Evolutionary conservation across 2,888 invertebrate genomes (phyloP).

Genomic region (Agrilus biguttatus): DNA sequence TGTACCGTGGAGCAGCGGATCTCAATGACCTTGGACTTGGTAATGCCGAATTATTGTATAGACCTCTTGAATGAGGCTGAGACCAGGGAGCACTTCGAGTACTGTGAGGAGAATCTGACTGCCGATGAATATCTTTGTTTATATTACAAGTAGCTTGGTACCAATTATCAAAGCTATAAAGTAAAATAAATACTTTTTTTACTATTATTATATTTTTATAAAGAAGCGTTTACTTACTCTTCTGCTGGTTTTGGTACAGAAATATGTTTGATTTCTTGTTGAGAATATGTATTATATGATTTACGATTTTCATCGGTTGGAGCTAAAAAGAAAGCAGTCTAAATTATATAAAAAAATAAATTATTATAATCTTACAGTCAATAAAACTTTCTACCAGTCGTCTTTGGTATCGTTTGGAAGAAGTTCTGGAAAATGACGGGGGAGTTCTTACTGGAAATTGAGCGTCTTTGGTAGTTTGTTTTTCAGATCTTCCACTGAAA

Average conservation of each 20-base stretch:
- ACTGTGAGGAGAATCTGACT: constrained; percentile 62
- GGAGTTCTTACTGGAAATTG: constrained; percentile 33
- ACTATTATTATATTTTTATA: background rate
- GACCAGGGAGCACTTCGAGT: constrained; percentile 72
- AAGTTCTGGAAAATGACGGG: constrained; percentile 47
- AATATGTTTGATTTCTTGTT: constrained; percentile 35
- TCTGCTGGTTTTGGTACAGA: constrained; percentile 42
- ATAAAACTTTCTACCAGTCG: constrained; percentile 46
- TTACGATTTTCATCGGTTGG: constrained; percentile 25
- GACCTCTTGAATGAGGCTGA: constrained; percentile 54
- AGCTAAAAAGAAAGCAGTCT: constrained; percentile 16
- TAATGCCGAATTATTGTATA: constrained; percentile 41
- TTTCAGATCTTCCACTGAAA: constrained; percentile 48
- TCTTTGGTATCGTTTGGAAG: constrained; percentile 47
- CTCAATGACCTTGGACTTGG: constrained; percentile 73
- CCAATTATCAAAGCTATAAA: constrained; percentile 34
- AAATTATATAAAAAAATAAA: constrained; percentile 4
- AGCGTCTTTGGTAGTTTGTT: constrained; percentile 39
- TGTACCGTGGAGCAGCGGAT: constrained; percentile 47
- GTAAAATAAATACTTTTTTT: background rate
- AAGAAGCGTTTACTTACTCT: constrained; percentile 27
- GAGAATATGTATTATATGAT: constrained; percentile 23
- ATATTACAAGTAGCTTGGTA: constrained; percentile 38
- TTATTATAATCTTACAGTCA: constrained; percentile 23
- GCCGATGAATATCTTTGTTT: constrained; percentile 26